These are phyloP conservation scores for Anoplophora glabripennis DNA, from an alignment of 1,140 invertebrate genomes.

Conservation along the genomic window DNA sequence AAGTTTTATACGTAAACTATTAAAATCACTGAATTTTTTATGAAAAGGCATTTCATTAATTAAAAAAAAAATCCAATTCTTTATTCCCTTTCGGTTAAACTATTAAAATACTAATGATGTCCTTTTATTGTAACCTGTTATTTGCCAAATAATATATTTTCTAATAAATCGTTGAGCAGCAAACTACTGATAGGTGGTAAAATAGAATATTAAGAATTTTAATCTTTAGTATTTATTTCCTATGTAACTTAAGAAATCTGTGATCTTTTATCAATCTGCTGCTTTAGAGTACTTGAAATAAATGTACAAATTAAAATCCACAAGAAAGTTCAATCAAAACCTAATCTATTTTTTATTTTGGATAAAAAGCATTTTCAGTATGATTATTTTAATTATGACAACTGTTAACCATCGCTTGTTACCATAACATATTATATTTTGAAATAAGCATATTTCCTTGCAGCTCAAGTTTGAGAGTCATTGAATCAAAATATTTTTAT, in stretches of 20 bases:
- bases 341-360: conserved; percentile 15
- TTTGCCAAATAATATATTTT: no score
- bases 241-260: conserved; percentile 30
- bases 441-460: conserved; percentile 9
- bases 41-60: no score
- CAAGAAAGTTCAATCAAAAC: conserved; percentile 31
- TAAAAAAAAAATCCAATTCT: no score
- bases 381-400: neutral
- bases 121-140: no score
- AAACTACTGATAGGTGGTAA: no score
- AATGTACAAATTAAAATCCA: conserved; percentile 24
- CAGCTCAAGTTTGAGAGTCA: conserved; percentile 21
- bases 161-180: no score
- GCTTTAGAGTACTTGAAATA: conserved; percentile 32
- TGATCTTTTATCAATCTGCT: conserved; percentile 41
- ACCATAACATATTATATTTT: conserved; percentile 9
- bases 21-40: no score
- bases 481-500: conserved; percentile 16
- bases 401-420: neutral
- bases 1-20: no score
- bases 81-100: no score
- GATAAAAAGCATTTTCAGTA: neutral
- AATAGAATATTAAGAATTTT: no score
- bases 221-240: neutral
- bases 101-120: no score